Evolutionary conservation across 2,797 vertebrate species (phyloP), one percentile per base, ranked within the genome.

Genomic region (Sarcoramphus papa): DNA sequence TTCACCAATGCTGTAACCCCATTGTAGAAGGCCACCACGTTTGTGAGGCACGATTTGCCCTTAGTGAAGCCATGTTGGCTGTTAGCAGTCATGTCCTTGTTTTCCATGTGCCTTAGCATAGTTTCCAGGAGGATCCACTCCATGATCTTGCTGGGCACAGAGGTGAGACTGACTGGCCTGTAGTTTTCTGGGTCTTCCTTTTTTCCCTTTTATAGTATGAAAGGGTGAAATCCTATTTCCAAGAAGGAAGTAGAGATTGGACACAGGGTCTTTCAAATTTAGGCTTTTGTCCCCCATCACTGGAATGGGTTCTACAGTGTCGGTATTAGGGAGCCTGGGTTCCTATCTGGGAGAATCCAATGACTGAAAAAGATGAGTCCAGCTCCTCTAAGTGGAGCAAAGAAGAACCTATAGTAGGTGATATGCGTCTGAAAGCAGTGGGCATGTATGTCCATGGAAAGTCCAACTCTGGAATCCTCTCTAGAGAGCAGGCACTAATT

Each of bases 371-470:
- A 43, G 8, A 13, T 28, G 31, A 7, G 17, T 65, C 17, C 14
- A 23, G 7, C 7, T 53, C 3, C 12, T 65, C 4, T n/a, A 50
- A 79, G 21, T 18, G 33, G 27, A 85, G 24, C 60, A 80, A 11
- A 82, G 14, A 57, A 68, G 23, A 81, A 10, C 20, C 4, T 15
- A 22, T 0, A 33, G 30, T 1, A 35, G 4, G 5, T 31, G 10
- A 56, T n/a, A 57, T 9, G 12, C 17, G 2, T 69, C 31, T 86
- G 20, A 85, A 76, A 65, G 64, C 9, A 47, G 4, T 7, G 15
- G 23, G 2, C 2, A 12, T 6, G 3, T 37, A 3, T 5, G 2
- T 40, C n/a, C 2, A 3, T 35, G 15, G 7, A 43, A 72, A 68
- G 12, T 50, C 6, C 47, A 53, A 0, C 9, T 65, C 23, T 35